Evolutionary conservation across 2,797 vertebrate species (phyloP).

Genomic region (Hydrophis major): DNA sequence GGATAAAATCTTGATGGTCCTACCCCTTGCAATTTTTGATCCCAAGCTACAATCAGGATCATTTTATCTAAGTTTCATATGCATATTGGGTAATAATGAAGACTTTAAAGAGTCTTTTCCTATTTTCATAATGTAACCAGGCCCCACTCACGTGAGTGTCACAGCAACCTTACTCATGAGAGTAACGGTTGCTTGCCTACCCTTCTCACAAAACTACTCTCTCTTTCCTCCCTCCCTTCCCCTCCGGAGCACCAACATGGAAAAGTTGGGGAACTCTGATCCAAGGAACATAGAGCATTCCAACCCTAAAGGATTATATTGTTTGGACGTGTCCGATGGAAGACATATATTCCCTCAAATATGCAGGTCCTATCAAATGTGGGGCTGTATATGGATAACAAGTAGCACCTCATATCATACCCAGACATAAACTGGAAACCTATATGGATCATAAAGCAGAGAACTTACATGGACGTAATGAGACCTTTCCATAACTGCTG

Average conservation of each 20-base stretch:
- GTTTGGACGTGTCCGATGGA: not conserved
- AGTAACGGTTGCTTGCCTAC: too few relatives aligned
- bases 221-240: too few relatives aligned
- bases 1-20: not conserved
- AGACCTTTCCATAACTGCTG: not conserved
- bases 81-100: not conserved
- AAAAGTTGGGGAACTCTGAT: not conserved
- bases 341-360: not conserved
- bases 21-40: not conserved
- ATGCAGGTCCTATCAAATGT: not conserved
- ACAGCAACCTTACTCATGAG: too few relatives aligned
- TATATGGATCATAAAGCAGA: not conserved
- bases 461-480: not conserved
- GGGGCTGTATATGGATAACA: not conserved
- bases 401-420: not conserved
- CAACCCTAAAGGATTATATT: not conserved
- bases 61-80: not conserved
- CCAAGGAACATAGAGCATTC: not conserved
- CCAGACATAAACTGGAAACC: not conserved
- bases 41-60: not conserved
- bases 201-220: too few relatives aligned
- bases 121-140: not conserved
- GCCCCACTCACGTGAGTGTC: too few relatives aligned
- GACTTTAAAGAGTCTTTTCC: not conserved
- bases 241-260: too few relatives aligned